These are phyloP conservation scores for Drosophila mojavensis DNA, from an alignment of 1,140 invertebrate species.

Conservation along the genomic window DNA sequence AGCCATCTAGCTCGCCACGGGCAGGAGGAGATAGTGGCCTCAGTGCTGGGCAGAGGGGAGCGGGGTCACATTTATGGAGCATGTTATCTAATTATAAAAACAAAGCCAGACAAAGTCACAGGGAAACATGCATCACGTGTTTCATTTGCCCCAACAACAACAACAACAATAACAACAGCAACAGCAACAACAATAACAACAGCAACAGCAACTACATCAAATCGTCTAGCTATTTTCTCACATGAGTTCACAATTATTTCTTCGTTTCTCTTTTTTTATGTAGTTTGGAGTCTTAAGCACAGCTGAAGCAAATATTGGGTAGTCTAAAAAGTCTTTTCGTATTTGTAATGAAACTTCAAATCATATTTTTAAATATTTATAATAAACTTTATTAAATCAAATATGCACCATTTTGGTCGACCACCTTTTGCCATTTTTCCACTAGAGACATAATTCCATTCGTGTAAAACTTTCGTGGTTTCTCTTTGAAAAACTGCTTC, in stretches of 20 bases:
- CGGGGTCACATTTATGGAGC: slow-evolving; percentile 39
- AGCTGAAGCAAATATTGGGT: not conserved
- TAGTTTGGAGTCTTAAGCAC: not conserved
- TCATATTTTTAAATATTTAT: too few species aligned
- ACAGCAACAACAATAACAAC: not conserved
- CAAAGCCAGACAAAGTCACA: slow-evolving; percentile 25
- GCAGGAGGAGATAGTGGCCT: not conserved
- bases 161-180: not conserved
- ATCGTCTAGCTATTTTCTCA: slow-evolving; percentile 14
- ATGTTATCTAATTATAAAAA: slow-evolving; percentile 69
- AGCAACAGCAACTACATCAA: not conserved
- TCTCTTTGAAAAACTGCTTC: too few species aligned
- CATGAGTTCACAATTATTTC: slow-evolving; percentile 18
- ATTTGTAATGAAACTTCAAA: too few species aligned
- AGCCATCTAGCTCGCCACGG: too few species aligned
- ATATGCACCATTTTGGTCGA: too few species aligned
- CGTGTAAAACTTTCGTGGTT: too few species aligned
- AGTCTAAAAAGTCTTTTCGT: too few species aligned
- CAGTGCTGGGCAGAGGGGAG: too few species aligned
- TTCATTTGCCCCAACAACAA: slow-evolving; percentile 1
- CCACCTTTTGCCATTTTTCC: too few species aligned
- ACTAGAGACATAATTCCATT: too few species aligned
- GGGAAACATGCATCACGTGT: slow-evolving; percentile 15
- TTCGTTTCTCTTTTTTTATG: not conserved
- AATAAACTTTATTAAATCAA: too few species aligned